phyloP scores from a whole-genome alignment of 2,113 vertebrate genomes.

The Sceloporus undulatus region DNA sequence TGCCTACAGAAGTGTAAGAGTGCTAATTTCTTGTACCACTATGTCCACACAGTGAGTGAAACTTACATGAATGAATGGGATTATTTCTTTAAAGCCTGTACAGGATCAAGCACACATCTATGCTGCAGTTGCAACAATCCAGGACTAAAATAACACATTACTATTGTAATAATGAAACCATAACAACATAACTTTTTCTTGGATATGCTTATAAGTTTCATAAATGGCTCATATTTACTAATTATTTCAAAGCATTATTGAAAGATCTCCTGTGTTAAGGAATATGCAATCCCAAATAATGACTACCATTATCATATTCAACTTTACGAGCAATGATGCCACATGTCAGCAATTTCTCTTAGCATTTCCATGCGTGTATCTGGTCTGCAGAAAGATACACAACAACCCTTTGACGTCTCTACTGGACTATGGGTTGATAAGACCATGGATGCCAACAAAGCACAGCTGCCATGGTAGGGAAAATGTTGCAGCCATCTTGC shows the following conservation, averaged over 20 bases:
- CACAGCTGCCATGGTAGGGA: neutral
- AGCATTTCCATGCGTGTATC: no score
- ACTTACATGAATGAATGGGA: neutral
- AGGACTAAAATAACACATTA: neutral
- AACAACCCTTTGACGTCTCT: neutral
- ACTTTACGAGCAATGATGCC: no score
- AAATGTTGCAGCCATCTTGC: neutral
- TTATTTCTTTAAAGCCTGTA: neutral
- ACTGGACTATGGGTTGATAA: neutral
- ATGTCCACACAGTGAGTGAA: neutral
- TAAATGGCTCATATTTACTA: no score
- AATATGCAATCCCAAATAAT: no score
- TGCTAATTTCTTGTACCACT: neutral
- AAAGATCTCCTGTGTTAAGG: no score
- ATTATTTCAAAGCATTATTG: no score
- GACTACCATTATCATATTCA: no score
- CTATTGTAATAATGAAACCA: no score
- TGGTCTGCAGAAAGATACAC: neutral
- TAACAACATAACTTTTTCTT: no score
- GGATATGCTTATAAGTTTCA: no score
- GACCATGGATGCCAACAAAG: neutral
- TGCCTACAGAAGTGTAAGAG: neutral
- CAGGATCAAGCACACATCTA: neutral
- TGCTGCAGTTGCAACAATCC: neutral
- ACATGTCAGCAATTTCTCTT: no score